phyloP scores from a whole-genome alignment of 2,888 invertebrate genomes.

The Conistra vaccinii region DNA sequence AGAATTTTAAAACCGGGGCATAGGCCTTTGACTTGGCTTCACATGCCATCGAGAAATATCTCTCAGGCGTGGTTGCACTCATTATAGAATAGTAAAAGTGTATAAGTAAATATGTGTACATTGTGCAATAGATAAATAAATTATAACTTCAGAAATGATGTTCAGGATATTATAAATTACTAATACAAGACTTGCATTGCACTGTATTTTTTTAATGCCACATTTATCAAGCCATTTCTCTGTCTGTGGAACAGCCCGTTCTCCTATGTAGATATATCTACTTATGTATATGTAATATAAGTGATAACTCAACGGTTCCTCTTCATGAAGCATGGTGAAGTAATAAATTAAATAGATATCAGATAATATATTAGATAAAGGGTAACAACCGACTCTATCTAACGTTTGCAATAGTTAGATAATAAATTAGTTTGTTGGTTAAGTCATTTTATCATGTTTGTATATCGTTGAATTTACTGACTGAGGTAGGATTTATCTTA shows the following conservation, averaged over 20 bases:
- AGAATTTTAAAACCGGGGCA: too few species aligned
- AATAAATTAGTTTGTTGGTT: slow-evolving; percentile 45
- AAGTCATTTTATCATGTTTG: slow-evolving; percentile 43
- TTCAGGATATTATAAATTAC: slow-evolving; percentile 27
- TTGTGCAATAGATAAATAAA: not conserved
- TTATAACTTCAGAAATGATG: not conserved
- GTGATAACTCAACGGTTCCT: slow-evolving; percentile 50
- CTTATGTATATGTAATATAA: slow-evolving; percentile 12
- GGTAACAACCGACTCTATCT: slow-evolving; percentile 39
- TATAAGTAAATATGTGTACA: not conserved
- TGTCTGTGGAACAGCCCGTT: not conserved
- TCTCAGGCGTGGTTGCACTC: not conserved
- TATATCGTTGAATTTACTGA: slow-evolving; percentile 32
- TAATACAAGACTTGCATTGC: slow-evolving; percentile 8
- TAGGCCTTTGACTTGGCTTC: too few species aligned
- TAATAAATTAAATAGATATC: slow-evolving; percentile 56
- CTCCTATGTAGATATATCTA: not conserved
- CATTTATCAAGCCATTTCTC: slow-evolving; percentile 31
- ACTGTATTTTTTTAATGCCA: not conserved
- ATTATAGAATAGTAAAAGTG: slow-evolving; percentile 1
- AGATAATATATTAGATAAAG: slow-evolving; percentile 56
- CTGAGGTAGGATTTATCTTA: not conserved
- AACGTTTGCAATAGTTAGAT: slow-evolving; percentile 45
- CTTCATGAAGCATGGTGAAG: slow-evolving; percentile 55
- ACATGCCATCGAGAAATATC: too few species aligned